Evolutionary conservation across 2,888 invertebrate species (phyloP), one percentile per base, ranked within the genome.

Genomic region (Anaspis maculata): DNA sequence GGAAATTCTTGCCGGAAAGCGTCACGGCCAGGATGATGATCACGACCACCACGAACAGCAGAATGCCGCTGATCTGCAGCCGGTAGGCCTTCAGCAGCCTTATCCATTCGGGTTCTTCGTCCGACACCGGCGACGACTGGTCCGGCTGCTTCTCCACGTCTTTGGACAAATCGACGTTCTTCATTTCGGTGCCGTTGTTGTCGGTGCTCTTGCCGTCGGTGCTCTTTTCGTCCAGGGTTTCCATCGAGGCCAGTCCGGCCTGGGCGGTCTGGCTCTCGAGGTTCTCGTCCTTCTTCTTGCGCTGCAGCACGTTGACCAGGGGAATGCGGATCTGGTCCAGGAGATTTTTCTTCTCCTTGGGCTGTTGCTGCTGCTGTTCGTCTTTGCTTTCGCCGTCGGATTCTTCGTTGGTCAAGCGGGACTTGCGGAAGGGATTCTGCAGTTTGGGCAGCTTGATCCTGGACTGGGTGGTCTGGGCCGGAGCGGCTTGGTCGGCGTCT

Each of bases 231-330:
- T 84, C 86, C 25, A 86, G 66, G 0, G 86, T 86, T 62, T 87
- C 87, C 74, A 83, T 79, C 3, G 86, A 86, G 1, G 87, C 86
- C 30, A 87, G 68, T 12, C 83, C 79, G 3, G 83, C 83, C 56
- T 76, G 74, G 3, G 52, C 70, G n/a, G n/a, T n/a, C 31, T 51
- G 70, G 32, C 48, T 54, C 52, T 66, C 50, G 41, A 60, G 36
- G 53, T 56, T 56, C 41, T 56, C 52, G 50, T 67, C 61, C 33
- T 65, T 60, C 45, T 63, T 66, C 51, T 67, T 56, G 23, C 53
- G 46, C 52, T 77, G 74, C 38, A 70, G 68, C 15, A 71, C 69
- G 6, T 69, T 68, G 14, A 73, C 76, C 42, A 78, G 65, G n/a
- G 79, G 79, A 44, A 76, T 57, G 46, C 74, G 71, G 44, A 79